Evolutionary conservation across 2,888 invertebrate species (phyloP).

Genomic region (Erebia aethiops): DNA sequence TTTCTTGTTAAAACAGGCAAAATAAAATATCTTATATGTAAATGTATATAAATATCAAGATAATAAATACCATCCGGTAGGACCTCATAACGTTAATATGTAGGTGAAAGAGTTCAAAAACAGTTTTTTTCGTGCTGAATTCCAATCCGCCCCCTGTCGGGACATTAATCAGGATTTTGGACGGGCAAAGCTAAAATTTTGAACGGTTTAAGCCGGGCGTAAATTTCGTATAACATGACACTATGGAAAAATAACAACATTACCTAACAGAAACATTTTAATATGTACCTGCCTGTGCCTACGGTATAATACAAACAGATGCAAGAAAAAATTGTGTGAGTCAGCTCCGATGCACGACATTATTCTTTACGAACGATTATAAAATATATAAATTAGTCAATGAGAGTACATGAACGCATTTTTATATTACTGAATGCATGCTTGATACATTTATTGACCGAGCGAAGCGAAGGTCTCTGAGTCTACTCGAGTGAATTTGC

Average conservation of each 20-base stretch:
- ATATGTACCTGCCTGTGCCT: slow-evolving; percentile 13
- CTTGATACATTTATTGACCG: too few species aligned
- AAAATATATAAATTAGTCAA: too few species aligned
- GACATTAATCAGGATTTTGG: slow-evolving; percentile 87
- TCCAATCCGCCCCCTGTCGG: slow-evolving; percentile 61
- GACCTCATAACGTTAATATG: slow-evolving; percentile 1
- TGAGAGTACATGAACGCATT: too few species aligned
- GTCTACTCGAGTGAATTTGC: too few species aligned
- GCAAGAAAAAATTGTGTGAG: too few species aligned
- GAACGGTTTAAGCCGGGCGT: slow-evolving; percentile 80
- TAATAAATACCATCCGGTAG: neutral
- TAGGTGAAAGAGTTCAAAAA: slow-evolving; percentile 28
- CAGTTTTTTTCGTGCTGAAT: slow-evolving; percentile 58
- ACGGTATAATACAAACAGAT: too few species aligned
- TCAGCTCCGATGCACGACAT: too few species aligned
- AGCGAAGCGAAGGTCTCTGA: too few species aligned
- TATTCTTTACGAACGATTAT: too few species aligned
- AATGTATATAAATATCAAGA: neutral
- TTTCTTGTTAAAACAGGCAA: neutral
- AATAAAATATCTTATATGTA: neutral
- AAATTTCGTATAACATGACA: slow-evolving; percentile 81
- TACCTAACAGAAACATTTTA: slow-evolving; percentile 51
- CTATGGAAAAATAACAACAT: slow-evolving; percentile 63
- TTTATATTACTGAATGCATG: too few species aligned
- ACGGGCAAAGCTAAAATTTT: slow-evolving; percentile 85